Evolutionary conservation across 2,797 vertebrate genomes (phyloP).

Genomic region (Bradypodion pumilum): DNA sequence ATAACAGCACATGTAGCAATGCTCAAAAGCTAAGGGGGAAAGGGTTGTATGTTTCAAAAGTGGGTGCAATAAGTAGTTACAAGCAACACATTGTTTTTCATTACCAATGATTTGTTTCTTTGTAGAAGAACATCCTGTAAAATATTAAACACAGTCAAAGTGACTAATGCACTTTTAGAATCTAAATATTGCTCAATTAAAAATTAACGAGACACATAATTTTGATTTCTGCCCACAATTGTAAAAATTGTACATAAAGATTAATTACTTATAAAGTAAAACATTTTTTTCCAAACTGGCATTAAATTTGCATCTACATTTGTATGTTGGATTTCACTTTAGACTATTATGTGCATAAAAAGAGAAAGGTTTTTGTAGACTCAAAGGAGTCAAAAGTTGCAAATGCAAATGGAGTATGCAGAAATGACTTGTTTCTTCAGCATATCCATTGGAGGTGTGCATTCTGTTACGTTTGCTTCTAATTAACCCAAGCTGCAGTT

Average conservation of each 20-base stretch:
- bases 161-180: conserved; percentile 87
- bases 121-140: conserved; percentile 82
- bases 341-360: conserved; percentile 40
- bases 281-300: conserved; percentile 78
- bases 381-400: conserved; percentile 46
- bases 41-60: conserved; percentile 58
- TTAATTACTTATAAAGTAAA: conserved; percentile 84
- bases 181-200: conserved; percentile 84
- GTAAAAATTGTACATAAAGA: conserved; percentile 85
- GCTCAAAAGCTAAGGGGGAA: conserved; percentile 46
- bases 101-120: conserved; percentile 77
- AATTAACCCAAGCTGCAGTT: neutral
- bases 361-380: conserved; percentile 47
- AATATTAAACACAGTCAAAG: conserved; percentile 85
- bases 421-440: neutral
- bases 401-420: conserved; percentile 44
- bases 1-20: conserved; percentile 22
- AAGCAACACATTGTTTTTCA: conserved; percentile 66
- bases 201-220: conserved; percentile 91
- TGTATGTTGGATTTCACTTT: conserved; percentile 53
- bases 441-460: neutral
- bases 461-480: conserved; percentile 13
- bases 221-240: conserved; percentile 87
- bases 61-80: conserved; percentile 62
- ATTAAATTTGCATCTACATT: conserved; percentile 76